Evolutionary conservation across 2,113 vertebrate genomes (phyloP).

Genomic region (Pedionomus torquatus): DNA sequence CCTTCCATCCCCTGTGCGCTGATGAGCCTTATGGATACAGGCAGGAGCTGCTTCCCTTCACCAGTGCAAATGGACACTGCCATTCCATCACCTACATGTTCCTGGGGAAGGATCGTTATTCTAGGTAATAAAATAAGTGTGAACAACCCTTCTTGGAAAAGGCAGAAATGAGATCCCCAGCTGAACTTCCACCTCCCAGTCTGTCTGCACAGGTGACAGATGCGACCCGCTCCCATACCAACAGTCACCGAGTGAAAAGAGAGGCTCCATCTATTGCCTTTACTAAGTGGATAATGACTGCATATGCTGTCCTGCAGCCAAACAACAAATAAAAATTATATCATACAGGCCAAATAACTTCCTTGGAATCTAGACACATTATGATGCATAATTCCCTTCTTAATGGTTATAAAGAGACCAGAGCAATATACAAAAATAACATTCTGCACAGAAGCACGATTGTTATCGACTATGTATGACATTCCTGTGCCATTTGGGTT

Average conservation of each 20-base stretch:
- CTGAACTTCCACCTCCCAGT: not conserved
- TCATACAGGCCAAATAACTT: conserved; percentile 39
- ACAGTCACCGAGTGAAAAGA: not conserved
- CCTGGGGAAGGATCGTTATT: not conserved
- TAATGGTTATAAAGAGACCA: conserved; percentile 38
- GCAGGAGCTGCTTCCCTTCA: not conserved
- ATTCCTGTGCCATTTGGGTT: conserved; percentile 48
- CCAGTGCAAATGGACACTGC: not conserved
- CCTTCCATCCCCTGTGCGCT: rapidly evolving
- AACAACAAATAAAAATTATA: conserved; percentile 54
- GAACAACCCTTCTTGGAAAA: not conserved
- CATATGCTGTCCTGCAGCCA: conserved; percentile 36
- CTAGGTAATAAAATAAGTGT: not conserved
- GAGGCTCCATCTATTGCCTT: conserved; percentile 12
- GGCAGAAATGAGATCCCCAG: not conserved
- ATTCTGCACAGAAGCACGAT: not conserved
- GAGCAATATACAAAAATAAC: conserved; percentile 41
- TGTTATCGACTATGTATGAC: conserved; percentile 12
- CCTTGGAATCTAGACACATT: conserved; percentile 9
- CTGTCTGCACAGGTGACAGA: conserved; percentile 22
- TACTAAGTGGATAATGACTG: conserved; percentile 68
- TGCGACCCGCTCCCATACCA: not conserved
- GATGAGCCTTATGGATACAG: rapidly evolving
- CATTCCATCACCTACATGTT: not conserved
- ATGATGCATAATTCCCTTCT: conserved; percentile 39